These are phyloP conservation scores for Danionella dracula DNA, from an alignment of 2,797 vertebrate genomes.

Conservation along the genomic window DNA sequence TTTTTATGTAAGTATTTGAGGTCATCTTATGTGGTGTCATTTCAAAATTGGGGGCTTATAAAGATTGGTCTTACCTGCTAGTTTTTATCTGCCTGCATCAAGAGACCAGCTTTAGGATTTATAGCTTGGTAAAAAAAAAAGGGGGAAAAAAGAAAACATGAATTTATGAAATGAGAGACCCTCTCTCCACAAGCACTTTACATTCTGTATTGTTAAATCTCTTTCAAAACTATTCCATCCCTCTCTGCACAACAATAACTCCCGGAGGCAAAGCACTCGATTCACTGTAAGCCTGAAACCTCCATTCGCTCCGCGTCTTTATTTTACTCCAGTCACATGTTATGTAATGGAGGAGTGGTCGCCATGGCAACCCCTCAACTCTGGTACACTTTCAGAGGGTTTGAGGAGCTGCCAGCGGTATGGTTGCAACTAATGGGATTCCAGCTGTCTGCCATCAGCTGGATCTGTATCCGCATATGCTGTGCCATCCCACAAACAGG, in stretches of 20 bases:
- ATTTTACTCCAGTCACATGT: slow-evolving; percentile 31
- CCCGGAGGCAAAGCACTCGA: slow-evolving; percentile 8
- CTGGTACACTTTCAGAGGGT: slow-evolving; percentile 29
- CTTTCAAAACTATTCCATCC: background rate
- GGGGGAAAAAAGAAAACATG: too few relatives aligned
- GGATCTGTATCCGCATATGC: background rate
- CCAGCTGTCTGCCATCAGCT: slow-evolving; percentile 49
- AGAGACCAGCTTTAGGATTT: too few relatives aligned
- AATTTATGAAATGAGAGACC: background rate
- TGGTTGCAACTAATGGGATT: slow-evolving; percentile 48
- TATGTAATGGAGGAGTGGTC: slow-evolving; percentile 41
- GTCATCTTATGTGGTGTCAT: too few relatives aligned
- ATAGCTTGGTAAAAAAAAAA: too few relatives aligned
- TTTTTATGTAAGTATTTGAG: too few relatives aligned
- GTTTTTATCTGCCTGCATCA: too few relatives aligned
- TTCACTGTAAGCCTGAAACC: slow-evolving; percentile 9
- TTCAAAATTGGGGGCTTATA: too few relatives aligned
- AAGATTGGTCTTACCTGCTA: too few relatives aligned
- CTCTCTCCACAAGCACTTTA: background rate
- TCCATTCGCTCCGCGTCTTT: slow-evolving; percentile 1
- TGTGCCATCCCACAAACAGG: too few relatives aligned
- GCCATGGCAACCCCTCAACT: slow-evolving; percentile 40
- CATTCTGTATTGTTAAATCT: background rate
- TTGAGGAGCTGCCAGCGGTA: slow-evolving; percentile 49
- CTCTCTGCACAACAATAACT: background rate